Conservation (phyloP, 2,113 vertebrate genomes). For the Hippoglossus stenolepis region DNA sequence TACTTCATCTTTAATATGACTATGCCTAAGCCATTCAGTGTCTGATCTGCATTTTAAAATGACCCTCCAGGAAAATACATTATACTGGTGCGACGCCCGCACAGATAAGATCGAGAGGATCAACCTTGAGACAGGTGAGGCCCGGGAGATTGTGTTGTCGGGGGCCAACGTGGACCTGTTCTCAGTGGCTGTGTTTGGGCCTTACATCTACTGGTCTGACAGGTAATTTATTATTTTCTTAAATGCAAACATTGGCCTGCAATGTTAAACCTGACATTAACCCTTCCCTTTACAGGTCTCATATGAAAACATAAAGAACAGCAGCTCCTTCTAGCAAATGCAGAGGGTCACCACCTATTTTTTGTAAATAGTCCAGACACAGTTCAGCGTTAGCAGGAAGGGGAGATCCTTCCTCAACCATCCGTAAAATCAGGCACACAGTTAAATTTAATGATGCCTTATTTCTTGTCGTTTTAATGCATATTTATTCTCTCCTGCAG, state of each 20-base stretch:
- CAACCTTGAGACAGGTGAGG: slow-evolving; percentile 97
- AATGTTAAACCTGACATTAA: slow-evolving; percentile 84
- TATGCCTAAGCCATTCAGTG: slow-evolving; percentile 44
- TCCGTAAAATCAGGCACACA: slow-evolving; percentile 55
- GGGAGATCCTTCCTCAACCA: slow-evolving; percentile 52
- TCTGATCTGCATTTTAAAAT: slow-evolving; percentile 85
- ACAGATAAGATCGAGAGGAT: slow-evolving; percentile 99
- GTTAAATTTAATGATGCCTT: slow-evolving; percentile 17
- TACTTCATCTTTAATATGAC: slow-evolving; percentile 71
- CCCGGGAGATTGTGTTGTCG: slow-evolving; percentile 96
- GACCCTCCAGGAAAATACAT: slow-evolving; percentile 95
- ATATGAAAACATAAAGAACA: slow-evolving; percentile 62
- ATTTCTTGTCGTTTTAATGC: neutral
- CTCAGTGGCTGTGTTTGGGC: slow-evolving; percentile 97
- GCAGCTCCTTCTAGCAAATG: slow-evolving; percentile 48
- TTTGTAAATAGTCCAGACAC: slow-evolving; percentile 68
- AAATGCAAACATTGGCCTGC: slow-evolving; percentile 82
- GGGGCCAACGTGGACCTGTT: slow-evolving; percentile 98
- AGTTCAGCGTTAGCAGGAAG: slow-evolving; percentile 63
- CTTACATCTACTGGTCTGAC: slow-evolving; percentile 99
- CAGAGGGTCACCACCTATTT: slow-evolving; percentile 61
- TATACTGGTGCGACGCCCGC: slow-evolving; percentile 99
- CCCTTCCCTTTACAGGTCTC: slow-evolving; percentile 76
- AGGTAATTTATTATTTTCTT: slow-evolving; percentile 98
- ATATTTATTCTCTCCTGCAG: slow-evolving; percentile 3